Conservation (phyloP, 2,113 vertebrate species). For the Tetrax tetrax region DNA sequence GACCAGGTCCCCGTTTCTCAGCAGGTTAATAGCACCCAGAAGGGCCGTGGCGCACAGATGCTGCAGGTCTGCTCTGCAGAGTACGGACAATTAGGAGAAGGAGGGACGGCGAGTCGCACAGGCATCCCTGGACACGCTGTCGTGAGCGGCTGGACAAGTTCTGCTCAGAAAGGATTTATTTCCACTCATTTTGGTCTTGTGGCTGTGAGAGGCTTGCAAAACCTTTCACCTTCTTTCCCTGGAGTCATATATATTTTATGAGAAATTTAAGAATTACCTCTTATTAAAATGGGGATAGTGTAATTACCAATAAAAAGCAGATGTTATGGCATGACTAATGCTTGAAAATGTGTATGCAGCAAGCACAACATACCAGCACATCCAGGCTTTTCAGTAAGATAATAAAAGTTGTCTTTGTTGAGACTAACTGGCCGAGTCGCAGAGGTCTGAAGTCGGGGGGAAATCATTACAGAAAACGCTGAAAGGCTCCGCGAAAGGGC, state of each 20-base stretch:
- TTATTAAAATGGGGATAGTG: conserved; percentile 64
- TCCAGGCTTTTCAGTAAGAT: conserved; percentile 42
- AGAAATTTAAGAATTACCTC: conserved; percentile 66
- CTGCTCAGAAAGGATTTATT: conserved; percentile 44
- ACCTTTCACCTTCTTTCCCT: conserved; percentile 63
- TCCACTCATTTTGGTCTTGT: conserved; percentile 26
- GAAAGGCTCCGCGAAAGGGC: not conserved
- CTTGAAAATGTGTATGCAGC: not conserved
- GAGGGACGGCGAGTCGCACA: not conserved
- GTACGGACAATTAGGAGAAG: not conserved
- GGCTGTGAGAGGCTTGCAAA: conserved; percentile 48
- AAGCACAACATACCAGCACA: not conserved
- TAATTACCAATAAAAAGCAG: conserved; percentile 70
- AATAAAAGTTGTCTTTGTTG: conserved; percentile 49
- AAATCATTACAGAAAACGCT: not conserved
- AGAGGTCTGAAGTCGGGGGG: not conserved
- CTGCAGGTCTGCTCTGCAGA: not conserved
- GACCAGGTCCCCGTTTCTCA: not conserved
- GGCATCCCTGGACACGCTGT: not conserved
- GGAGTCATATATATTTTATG: conserved; percentile 48
- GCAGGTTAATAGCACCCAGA: conserved; percentile 9
- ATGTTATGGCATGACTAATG: conserved; percentile 60
- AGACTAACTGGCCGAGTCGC: not conserved
- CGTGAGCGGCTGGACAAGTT: not conserved
- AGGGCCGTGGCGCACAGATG: not conserved